Evolutionary conservation across 2,797 vertebrate genomes (phyloP).

Genomic region (Taenioides sp.): DNA sequence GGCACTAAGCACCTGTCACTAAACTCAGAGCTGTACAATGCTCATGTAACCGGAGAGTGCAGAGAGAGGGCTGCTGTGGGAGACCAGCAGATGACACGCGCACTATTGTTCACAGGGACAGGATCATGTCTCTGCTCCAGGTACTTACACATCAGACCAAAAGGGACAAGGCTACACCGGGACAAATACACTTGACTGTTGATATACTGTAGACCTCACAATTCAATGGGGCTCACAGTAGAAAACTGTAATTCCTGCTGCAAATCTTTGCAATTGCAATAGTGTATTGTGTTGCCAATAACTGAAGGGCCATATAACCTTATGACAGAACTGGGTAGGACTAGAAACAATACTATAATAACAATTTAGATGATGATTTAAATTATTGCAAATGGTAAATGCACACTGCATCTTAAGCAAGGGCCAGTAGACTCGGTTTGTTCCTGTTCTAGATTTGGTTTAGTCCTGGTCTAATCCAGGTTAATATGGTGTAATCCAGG

Average conservation of each 20-base stretch:
- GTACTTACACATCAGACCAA: constrained; percentile 48
- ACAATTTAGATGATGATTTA: not conserved
- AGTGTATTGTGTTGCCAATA: not conserved
- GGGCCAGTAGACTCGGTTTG: not conserved
- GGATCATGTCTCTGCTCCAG: constrained; percentile 47
- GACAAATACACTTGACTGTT: constrained; percentile 8
- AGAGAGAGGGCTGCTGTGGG: constrained; percentile 25
- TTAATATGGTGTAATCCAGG: not conserved
- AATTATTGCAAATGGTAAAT: not conserved
- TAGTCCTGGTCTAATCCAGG: not conserved
- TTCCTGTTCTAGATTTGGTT: not conserved
- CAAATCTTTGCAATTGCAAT: not conserved
- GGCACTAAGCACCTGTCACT: constrained; percentile 63
- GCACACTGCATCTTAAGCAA: not conserved
- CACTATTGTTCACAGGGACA: constrained; percentile 38
- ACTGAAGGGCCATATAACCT: not conserved
- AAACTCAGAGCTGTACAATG: constrained; percentile 57
- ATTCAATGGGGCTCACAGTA: not conserved
- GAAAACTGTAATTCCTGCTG: not conserved
- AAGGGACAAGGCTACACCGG: not conserved
- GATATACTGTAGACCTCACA: not conserved
- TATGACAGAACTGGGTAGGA: no score
- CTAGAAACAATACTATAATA: not conserved
- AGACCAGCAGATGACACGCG: constrained; percentile 34
- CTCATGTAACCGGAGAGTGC: constrained; percentile 59